phyloP scores from a whole-genome alignment of 2,113 vertebrate genomes.

The Origma solitaria region DNA sequence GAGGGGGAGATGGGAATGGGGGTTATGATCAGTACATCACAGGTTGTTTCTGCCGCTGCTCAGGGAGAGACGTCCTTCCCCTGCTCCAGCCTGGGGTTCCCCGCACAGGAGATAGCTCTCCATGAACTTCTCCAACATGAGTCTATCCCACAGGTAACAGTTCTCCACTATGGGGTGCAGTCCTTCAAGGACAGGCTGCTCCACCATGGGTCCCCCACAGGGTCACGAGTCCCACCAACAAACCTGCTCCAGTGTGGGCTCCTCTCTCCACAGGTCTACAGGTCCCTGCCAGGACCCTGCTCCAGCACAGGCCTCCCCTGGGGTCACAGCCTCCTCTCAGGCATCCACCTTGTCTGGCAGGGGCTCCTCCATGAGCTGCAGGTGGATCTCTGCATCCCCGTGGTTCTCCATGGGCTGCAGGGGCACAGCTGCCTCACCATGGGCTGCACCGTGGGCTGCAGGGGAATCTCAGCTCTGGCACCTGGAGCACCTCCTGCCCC shows the following conservation, averaged over 20 bases:
- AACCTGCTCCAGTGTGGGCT: neutral
- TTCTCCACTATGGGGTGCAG: accelerated
- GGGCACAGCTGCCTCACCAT: neutral
- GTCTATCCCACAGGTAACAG: neutral
- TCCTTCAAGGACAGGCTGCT: neutral
- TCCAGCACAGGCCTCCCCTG: neutral
- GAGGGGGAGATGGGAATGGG: accelerated
- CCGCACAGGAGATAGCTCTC: neutral
- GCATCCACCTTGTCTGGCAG: neutral
- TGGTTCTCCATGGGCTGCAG: neutral
- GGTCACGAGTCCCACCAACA: neutral
- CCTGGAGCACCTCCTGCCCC: neutral
- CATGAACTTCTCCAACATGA: neutral
- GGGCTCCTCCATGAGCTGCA: neutral
- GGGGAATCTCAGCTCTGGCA: neutral
- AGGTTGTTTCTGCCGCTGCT: neutral
- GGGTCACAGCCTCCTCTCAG: neutral
- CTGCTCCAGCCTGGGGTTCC: neutral
- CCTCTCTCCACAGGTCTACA: neutral
- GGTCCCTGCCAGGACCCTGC: neutral
- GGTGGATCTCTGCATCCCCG: neutral
- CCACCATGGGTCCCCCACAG: accelerated
- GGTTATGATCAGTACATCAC: neutral
- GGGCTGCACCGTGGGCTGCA: neutral
- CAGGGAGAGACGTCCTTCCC: neutral